These are phyloP conservation scores for Oligia strigilis DNA, from an alignment of 2,888 invertebrate species.

Conservation along the genomic window DNA sequence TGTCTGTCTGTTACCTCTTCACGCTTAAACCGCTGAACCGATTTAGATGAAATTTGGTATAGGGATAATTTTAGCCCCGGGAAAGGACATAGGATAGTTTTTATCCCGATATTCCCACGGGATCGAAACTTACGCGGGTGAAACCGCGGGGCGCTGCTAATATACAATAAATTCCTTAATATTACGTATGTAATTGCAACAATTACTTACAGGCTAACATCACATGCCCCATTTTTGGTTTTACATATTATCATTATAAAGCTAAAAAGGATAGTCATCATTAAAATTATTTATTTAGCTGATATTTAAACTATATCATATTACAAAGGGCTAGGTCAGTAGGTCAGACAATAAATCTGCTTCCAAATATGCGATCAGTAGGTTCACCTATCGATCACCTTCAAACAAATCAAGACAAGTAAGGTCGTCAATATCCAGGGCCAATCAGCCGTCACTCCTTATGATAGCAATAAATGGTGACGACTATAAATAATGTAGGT, in stretches of 20 bases:
- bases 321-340: background rate
- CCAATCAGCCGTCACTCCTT: constrained; percentile 46
- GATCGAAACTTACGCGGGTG: too few species aligned
- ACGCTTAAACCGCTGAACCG: too few species aligned
- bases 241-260: too few species aligned
- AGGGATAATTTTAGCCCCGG: too few species aligned
- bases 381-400: background rate
- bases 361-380: background rate
- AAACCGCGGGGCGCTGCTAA: too few species aligned
- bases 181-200: background rate
- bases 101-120: too few species aligned
- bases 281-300: background rate
- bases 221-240: too few species aligned
- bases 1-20: too few species aligned
- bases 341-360: constrained; percentile 13
- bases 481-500: constrained; percentile 9
- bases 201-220: background rate
- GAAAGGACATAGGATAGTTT: too few species aligned
- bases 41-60: too few species aligned
- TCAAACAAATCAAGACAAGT: constrained; percentile 9
- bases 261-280: too few species aligned
- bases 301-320: background rate
- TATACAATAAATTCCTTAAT: background rate
- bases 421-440: constrained; percentile 5
- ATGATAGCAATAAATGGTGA: background rate